These are phyloP conservation scores for Hirtodrosophila histrioides DNA, from an alignment of 2,888 invertebrate species.

Conservation along the genomic window DNA sequence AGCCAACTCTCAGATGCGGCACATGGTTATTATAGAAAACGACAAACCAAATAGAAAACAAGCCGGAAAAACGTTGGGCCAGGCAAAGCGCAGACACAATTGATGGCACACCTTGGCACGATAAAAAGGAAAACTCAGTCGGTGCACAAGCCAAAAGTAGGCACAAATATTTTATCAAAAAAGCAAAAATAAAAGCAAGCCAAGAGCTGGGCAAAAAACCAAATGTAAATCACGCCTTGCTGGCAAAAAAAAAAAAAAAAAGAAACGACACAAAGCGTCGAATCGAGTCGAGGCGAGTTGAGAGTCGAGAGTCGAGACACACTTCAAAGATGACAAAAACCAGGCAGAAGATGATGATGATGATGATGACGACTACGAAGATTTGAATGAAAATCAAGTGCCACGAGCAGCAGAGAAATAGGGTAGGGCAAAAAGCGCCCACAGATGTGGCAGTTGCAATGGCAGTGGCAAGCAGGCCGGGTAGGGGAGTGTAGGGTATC, in stretches of 20 bases:
- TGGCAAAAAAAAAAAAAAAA: slow-evolving; percentile 10
- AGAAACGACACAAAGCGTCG: slow-evolving; percentile 27
- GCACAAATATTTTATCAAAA: slow-evolving; percentile 70
- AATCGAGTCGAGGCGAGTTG: slow-evolving; percentile 22
- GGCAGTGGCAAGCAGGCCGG: neutral
- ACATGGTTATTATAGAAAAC: slow-evolving; percentile 42
- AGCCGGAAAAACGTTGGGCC: slow-evolving; percentile 48
- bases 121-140: slow-evolving; percentile 79
- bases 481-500: neutral
- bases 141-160: slow-evolving; percentile 66
- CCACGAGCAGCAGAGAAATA: slow-evolving; percentile 59
- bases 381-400: slow-evolving; percentile 76
- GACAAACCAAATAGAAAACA: slow-evolving; percentile 33
- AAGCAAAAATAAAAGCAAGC: slow-evolving; percentile 24
- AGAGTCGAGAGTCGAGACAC: slow-evolving; percentile 62
- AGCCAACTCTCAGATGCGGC: slow-evolving; percentile 32
- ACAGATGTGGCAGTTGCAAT: slow-evolving; percentile 25
- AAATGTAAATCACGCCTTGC: slow-evolving; percentile 73
- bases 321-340: slow-evolving; percentile 77
- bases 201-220: slow-evolving; percentile 23
- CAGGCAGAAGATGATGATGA: slow-evolving; percentile 30
- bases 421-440: slow-evolving; percentile 71
- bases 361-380: slow-evolving; percentile 23
- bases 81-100: slow-evolving; percentile 59
- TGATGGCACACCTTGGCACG: slow-evolving; percentile 80